Base-by-base conservation (phyloP, 2,797 vertebrate genomes). In the Channa striata region DNA sequence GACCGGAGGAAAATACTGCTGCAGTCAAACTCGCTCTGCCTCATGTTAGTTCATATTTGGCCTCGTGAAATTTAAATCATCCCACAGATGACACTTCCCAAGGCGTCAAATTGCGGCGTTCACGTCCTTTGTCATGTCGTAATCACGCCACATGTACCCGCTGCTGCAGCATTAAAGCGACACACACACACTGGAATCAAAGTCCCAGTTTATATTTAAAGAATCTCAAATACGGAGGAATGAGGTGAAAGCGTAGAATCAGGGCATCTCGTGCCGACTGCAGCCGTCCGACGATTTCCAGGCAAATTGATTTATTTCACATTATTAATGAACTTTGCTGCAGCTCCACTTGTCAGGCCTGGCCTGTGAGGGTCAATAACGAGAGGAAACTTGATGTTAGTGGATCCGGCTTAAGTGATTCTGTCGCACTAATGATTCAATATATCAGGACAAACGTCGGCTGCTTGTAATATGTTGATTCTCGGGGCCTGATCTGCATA, bases 291-390 rank as follows among this genome's bases (percentile, higher is more conserved):
- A 90, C 92, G 90, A 93, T 96, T 95, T 95, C 93, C 93, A 80
- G 77, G 93, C 91, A 87, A 94, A 97, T 96, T 97, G 97, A 97
- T 98, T 97, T 96, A 97, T 96, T 95, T 93, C 95, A 94, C 95
- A 95, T 98, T 97, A 97, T 99, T 98, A 99, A 99, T 99, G 96
- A 97, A 98, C 96, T 98, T 97, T 98, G 95, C 93, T 85, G 95
- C 95, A 95, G 95, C 93, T 95, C 92, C 81, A 95, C 95, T 95
- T 97, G 97, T 98, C 97, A 97, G 95, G 92, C 92, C 91, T 87
- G 93, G 93, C 95, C 95, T 88, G 91, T 67, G 90, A 89, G 94
- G 96, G 96, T 98, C 97, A 97, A 97, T 97, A 97, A 96, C 86
- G 89, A 93, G 94, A 95, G 93, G 95, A 96, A 97, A 97, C 95